Percentiles rank a stretch among this genome's conserved stretches.
These are phyloP conservation scores for Eulacestoma nigropectus DNA, from an alignment of 2,113 vertebrate species.

Conservation along the genomic window DNA sequence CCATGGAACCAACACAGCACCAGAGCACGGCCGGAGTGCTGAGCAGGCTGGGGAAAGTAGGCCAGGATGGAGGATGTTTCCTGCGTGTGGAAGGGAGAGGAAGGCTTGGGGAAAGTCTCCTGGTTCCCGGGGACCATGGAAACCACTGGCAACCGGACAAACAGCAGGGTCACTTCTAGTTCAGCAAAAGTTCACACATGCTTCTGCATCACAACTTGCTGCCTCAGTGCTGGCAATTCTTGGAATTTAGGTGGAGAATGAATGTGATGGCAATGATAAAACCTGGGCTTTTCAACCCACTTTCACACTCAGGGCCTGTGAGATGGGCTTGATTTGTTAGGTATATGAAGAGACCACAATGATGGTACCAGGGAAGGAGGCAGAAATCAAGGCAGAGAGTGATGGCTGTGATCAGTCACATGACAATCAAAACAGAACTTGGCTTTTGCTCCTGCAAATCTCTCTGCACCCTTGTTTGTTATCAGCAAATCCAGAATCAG, in stretches of 20 bases:
- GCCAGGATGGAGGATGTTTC: neutral
- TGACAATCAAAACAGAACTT: neutral
- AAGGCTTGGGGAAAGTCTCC: neutral
- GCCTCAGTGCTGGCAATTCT: neutral
- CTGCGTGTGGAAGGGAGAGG: neutral
- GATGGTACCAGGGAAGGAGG: neutral
- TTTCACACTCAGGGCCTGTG: neutral
- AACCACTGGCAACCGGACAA: neutral
- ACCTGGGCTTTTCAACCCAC: neutral
- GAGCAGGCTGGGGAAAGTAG: neutral
- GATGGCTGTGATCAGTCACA: neutral
- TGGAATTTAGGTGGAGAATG: neutral
- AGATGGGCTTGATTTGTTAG: neutral
- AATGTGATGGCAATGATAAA: neutral
- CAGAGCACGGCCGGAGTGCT: neutral
- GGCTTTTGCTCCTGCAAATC: neutral
- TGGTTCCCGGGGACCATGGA: neutral
- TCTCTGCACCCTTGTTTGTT: neutral
- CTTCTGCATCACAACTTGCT: neutral
- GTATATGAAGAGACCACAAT: neutral
- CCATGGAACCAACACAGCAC: neutral
- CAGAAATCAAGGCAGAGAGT: neutral
- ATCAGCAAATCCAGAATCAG: neutral
- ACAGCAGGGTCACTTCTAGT: neutral
- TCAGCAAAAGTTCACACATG: neutral